phyloP scores from a whole-genome alignment of 2,797 vertebrate species.

The Hephaestus fuliginosus region DNA sequence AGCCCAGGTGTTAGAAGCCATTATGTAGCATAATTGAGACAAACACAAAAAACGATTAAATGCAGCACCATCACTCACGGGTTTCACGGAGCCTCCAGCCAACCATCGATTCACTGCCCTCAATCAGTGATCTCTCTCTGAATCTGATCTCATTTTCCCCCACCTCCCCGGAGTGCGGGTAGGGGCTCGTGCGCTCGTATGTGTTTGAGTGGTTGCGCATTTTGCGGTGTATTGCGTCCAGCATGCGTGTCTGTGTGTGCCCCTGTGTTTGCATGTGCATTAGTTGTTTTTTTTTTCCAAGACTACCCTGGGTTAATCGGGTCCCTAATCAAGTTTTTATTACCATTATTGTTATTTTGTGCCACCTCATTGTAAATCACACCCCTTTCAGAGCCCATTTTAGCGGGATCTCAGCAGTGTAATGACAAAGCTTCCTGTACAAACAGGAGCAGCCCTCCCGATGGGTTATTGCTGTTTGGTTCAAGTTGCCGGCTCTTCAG shows the following conservation, averaged over 20 bases:
- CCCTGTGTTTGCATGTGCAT: neutral
- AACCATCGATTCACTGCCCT: conserved; percentile 87
- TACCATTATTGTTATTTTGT: conserved; percentile 57
- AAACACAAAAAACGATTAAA: conserved; percentile 87
- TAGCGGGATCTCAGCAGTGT: conserved; percentile 21
- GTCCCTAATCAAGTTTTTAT: conserved; percentile 66
- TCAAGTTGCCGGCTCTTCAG: conserved; percentile 22
- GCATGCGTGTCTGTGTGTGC: conserved; percentile 1
- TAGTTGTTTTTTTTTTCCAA: conserved; percentile 25
- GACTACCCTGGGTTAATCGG: conserved; percentile 57
- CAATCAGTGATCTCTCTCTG: conserved; percentile 87
- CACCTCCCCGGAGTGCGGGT: conserved; percentile 61
- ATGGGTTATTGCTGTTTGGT: conserved; percentile 30
- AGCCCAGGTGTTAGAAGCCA: conserved; percentile 84
- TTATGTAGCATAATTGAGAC: conserved; percentile 88
- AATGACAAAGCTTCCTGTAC: conserved; percentile 42
- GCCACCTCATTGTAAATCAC: conserved; percentile 44
- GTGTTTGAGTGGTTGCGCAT: conserved; percentile 69
- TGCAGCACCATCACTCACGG: conserved; percentile 84
- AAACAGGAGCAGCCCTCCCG: conserved; percentile 30
- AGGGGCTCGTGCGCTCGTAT: conserved; percentile 48
- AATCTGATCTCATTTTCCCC: conserved; percentile 81
- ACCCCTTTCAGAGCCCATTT: conserved; percentile 35
- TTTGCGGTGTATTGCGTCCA: conserved; percentile 37
- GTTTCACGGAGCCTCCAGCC: conserved; percentile 80